phyloP scores from a whole-genome alignment of 2,113 vertebrate species.

The Axis porcinus region DNA sequence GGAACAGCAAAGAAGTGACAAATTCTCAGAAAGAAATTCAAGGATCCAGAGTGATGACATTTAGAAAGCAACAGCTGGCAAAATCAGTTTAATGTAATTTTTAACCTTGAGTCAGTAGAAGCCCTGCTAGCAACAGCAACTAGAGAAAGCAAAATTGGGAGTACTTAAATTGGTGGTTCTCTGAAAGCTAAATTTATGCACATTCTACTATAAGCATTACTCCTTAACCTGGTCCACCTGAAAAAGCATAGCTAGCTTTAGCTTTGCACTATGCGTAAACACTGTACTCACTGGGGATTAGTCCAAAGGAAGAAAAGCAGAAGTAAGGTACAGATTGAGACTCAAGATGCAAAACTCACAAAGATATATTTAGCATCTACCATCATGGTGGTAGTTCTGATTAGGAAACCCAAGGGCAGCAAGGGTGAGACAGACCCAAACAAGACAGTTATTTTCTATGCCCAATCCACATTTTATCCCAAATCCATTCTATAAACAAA shows the following conservation, averaged over 20 bases:
- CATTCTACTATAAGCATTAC: background rate
- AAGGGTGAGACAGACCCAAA: background rate
- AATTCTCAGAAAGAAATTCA: background rate
- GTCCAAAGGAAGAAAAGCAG: constrained; percentile 13
- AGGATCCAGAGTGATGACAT: background rate
- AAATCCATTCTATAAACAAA: background rate
- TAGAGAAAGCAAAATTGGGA: background rate
- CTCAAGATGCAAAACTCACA: background rate
- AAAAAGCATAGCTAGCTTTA: background rate
- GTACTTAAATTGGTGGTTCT: background rate
- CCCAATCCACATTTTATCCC: background rate
- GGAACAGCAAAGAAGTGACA: background rate
- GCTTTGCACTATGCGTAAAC: background rate
- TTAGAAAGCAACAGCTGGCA: background rate
- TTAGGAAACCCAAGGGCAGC: background rate
- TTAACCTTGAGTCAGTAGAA: background rate
- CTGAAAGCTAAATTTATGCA: background rate
- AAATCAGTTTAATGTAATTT: background rate
- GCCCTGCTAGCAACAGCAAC: background rate
- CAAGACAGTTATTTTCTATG: background rate
- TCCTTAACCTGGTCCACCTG: background rate
- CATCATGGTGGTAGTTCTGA: background rate
- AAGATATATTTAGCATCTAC: background rate
- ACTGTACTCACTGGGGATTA: background rate
- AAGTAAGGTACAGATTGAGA: background rate